Percentiles rank a stretch among this genome's conserved stretches.
Evolutionary conservation across 2,888 invertebrate species (phyloP).

Genomic region (Diarsia dahlii): DNA sequence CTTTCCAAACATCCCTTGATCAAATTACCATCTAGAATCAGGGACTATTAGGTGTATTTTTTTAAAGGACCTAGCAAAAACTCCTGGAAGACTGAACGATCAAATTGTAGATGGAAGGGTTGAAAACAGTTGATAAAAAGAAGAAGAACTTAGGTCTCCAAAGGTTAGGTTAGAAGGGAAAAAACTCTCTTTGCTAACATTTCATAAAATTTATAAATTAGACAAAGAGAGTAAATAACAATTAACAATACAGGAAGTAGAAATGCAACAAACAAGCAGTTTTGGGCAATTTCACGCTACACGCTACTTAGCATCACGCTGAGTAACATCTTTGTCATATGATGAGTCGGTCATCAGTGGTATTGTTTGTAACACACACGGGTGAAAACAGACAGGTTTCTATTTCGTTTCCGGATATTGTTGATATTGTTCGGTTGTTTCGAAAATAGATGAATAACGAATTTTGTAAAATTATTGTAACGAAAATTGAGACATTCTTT

Average conservation of each 20-base stretch:
- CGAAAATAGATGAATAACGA: not conserved
- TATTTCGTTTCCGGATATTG: constrained; percentile 22
- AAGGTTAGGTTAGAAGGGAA: not conserved
- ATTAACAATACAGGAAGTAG: constrained; percentile 5
- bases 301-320: not conserved
- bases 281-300: constrained; percentile 9
- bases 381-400: constrained; percentile 46
- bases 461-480: too few relatives aligned
- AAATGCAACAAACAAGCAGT: not conserved
- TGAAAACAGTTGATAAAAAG: not conserved
- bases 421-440: constrained; percentile 11
- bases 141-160: too few relatives aligned
- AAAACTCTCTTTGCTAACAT: not conserved
- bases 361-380: constrained; percentile 7
- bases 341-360: not conserved
- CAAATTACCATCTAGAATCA: not conserved
- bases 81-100: not conserved
- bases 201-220: not conserved
- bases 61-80: not conserved
- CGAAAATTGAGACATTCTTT: too few relatives aligned
- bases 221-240: too few relatives aligned
- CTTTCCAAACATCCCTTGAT: not conserved
- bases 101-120: not conserved
- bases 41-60: not conserved
- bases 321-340: not conserved